A percentile compares a stretch with the other conserved stretches of the same genome.
These are phyloP conservation scores for Mya arenaria DNA, from an alignment of 1,140 invertebrate species.

Conservation along the genomic window DNA sequence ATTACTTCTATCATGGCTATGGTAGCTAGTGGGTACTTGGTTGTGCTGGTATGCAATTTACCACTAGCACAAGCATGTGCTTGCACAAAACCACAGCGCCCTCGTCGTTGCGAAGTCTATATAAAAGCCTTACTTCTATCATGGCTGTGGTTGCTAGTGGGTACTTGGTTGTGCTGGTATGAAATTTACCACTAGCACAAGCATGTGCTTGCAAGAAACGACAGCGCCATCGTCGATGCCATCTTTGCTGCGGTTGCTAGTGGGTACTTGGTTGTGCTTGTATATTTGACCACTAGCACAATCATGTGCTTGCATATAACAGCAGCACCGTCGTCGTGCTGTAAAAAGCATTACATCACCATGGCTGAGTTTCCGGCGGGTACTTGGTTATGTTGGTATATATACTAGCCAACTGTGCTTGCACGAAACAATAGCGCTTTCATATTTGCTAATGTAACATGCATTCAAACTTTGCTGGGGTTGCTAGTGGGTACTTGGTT, in stretches of 20 bases:
- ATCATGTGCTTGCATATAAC: constrained; percentile 42
- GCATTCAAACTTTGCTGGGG: no score
- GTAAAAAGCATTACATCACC: background rate
- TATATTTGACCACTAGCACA: constrained; percentile 41
- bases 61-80: constrained; percentile 50
- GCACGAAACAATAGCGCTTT: no score
- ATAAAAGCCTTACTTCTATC: no score
- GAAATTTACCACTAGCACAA: constrained; percentile 45
- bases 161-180: constrained; percentile 47
- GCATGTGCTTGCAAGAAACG: constrained; percentile 39
- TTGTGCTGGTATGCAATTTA: background rate
- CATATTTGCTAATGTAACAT: no score
- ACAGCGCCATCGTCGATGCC: background rate
- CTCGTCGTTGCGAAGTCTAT: no score
- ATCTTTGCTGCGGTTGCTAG: no score
- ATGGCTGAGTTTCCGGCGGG: background rate
- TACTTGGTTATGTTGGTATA: background rate
- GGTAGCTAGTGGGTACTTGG: no score
- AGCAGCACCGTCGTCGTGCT: background rate
- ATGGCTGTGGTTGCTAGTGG: background rate
- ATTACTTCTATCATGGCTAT: no score
- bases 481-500: constrained; percentile 29
- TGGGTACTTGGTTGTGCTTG: constrained; percentile 31
- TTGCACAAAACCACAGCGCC: no score
- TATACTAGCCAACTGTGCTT: background rate